Base-by-base conservation (phyloP, 2,797 vertebrate species). In the Kryptolebias ocellatus region DNA sequence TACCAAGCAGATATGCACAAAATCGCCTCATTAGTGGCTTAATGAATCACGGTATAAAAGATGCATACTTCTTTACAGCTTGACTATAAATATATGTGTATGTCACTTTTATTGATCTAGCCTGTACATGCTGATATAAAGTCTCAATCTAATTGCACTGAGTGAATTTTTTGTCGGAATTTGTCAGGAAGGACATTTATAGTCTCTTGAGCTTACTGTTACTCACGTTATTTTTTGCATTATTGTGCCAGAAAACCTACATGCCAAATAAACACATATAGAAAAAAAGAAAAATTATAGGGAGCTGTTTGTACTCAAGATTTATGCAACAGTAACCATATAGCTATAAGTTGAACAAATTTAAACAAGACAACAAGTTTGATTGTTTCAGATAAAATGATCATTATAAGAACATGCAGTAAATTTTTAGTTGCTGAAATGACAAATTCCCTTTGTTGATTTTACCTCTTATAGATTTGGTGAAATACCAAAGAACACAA, bases 21-120 rank as follows among this genome's bases (percentile, higher is more conserved):
- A 94, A 93, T 91, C 79, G 89, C 81, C 90, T 94, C 91, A 92
- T 94, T 91, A 93, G 92, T 92, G 78, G 76, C 79, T 89, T 92
- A 93, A 94, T 92, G 89, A 93, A 92, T 93, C 90, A 87, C 78
- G 83, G 80, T 85, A 92, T 85, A 89, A 90, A 70, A 89, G 69
- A 79, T 84, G 72, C 82, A 79, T 75, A 81, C 82, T 79, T 83
- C 67, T 72, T 52, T 67, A 50, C 56, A 24, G 47, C 17, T 81
- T 63, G 60, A 72, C 82, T 70, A 53, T 62, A 34, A 79, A 75
- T 83, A 85, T 74, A 73, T 1, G 69, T 81, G 67, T 60, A 24
- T 80, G 87, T 91, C 87, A 89, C 86, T 85, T 92, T 91, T 90
- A 93, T 93, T 81, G 91, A 93, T 93, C 88, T 59, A 49, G 63